A percentile compares a stretch with the other conserved stretches of the same genome.
These are phyloP conservation scores for Adela reaumurella DNA, from an alignment of 2,888 invertebrate genomes.

Conservation along the genomic window DNA sequence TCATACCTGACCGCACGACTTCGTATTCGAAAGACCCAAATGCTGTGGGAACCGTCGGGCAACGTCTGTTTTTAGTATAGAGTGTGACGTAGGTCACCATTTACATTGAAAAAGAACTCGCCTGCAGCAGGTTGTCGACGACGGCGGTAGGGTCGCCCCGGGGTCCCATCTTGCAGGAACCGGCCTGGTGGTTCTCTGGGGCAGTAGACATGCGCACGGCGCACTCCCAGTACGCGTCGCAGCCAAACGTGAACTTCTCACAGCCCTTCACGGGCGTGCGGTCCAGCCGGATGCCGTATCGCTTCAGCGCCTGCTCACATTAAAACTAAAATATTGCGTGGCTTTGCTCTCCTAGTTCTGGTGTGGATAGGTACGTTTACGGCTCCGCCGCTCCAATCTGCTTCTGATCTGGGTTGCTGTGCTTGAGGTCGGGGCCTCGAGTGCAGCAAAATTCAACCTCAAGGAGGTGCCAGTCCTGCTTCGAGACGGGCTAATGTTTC, in stretches of 20 bases:
- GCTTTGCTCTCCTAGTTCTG: no score
- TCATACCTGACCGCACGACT: not conserved
- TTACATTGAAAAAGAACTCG: constrained; percentile 10
- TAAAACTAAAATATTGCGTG: no score
- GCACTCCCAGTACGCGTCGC: constrained; percentile 77
- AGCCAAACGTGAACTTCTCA: constrained; percentile 68
- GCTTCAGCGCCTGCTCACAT: constrained; percentile 27
- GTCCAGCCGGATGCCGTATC: constrained; percentile 73
- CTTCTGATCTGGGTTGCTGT: no score
- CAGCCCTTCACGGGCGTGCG: constrained; percentile 71
- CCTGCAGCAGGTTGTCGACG: constrained; percentile 66
- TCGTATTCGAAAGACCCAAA: not conserved
- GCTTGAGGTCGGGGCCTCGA: no score
- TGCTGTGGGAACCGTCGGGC: not conserved
- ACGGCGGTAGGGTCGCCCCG: constrained; percentile 66
- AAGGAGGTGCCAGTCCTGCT: no score
- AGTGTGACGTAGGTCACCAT: not conserved
- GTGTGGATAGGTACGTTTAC: no score
- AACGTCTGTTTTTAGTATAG: not conserved
- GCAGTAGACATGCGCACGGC: constrained; percentile 71
- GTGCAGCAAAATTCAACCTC: no score
- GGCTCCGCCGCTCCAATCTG: no score
- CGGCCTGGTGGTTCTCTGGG: constrained; percentile 80
- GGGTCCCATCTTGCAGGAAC: constrained; percentile 82
- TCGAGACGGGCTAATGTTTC: no score